A percentile compares a stretch with the other conserved stretches of the same genome.
Conservation (phyloP, 2,888 invertebrate species). For the Mythimna ferrago region DNA sequence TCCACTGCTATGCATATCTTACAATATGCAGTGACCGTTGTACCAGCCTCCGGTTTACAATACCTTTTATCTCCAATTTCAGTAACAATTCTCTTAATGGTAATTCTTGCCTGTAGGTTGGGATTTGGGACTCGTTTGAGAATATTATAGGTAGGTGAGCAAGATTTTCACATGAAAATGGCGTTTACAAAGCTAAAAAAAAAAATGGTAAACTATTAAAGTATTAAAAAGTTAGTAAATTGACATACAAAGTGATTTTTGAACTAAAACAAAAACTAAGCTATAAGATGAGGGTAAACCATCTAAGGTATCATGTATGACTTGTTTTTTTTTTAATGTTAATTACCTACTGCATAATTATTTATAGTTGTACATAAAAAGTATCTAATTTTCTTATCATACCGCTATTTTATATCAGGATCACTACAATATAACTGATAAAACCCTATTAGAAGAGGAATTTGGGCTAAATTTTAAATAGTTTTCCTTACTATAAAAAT, state of each 20-base stretch:
- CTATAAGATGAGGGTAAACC: not conserved
- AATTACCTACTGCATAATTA: not conserved
- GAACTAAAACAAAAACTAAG: not conserved
- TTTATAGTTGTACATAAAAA: not conserved
- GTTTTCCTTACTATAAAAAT: too few species aligned
- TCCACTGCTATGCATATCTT: constrained; percentile 68
- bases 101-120: constrained; percentile 21
- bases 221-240: too few species aligned
- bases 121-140: constrained; percentile 8
- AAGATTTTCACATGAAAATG: constrained; percentile 5
- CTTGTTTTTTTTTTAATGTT: not conserved
- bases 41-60: constrained; percentile 51
- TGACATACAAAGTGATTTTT: not conserved
- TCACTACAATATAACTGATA: not conserved
- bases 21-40: constrained; percentile 74
- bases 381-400: not conserved
- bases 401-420: too few species aligned
- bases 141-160: not conserved
- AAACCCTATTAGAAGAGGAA: too few species aligned
- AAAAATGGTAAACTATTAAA: not conserved
- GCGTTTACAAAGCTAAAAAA: not conserved
- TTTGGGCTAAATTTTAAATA: too few species aligned
- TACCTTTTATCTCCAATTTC: constrained; percentile 62
- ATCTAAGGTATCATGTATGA: not conserved
- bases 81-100: constrained; percentile 54